Conservation (phyloP, 2,888 invertebrate genomes). For the Pyrrhosoma nymphula region DNA sequence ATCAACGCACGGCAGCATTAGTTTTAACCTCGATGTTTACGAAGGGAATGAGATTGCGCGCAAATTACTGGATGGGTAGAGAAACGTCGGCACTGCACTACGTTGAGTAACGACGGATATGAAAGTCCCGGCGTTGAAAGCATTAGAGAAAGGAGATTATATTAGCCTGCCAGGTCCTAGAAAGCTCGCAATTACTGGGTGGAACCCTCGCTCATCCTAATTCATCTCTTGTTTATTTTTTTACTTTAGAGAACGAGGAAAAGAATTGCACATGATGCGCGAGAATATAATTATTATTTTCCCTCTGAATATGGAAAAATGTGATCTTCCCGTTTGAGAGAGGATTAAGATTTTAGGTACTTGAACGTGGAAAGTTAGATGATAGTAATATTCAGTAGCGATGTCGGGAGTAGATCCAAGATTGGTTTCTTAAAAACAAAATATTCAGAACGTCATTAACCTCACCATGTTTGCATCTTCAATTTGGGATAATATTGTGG, state of each 20-base stretch:
- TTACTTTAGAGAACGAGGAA: not conserved
- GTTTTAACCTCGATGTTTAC: not conserved
- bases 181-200: not conserved
- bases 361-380: too few relatives aligned
- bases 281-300: not conserved
- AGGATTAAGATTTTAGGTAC: too few relatives aligned
- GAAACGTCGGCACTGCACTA: not conserved
- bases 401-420: too few relatives aligned
- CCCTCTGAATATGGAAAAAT: not conserved
- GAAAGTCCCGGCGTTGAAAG: not conserved
- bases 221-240: not conserved
- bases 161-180: not conserved
- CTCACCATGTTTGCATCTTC: too few relatives aligned
- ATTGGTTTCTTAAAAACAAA: too few relatives aligned
- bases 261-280: not conserved
- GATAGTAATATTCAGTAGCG: too few relatives aligned
- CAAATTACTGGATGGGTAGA: not conserved
- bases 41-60: not conserved
- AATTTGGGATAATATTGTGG: too few relatives aligned
- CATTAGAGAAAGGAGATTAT: not conserved
- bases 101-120: not conserved
- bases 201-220: not conserved
- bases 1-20: not conserved
- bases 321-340: not conserved
- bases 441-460: too few relatives aligned